Percentiles rank a stretch among this genome's conserved stretches.
Evolutionary conservation across 1,140 invertebrate species (phyloP).

Genomic region (Diorhabda carinulata): DNA sequence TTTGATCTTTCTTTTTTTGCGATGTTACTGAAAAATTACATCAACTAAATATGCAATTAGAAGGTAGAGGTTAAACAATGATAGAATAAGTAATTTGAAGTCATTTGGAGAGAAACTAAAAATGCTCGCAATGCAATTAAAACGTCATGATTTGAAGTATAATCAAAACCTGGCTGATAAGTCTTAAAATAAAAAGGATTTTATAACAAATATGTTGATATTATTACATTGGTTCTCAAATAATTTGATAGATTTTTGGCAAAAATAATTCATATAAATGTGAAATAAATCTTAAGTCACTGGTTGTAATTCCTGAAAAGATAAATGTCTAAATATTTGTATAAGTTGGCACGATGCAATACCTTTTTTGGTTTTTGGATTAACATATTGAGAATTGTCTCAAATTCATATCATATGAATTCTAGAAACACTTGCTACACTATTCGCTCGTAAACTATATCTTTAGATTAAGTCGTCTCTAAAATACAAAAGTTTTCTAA

Average conservation of each 20-base stretch:
- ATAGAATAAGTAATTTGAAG: neutral
- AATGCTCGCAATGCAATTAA: neutral
- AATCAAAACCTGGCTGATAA: neutral
- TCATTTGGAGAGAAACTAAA: neutral
- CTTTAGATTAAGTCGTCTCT: too few species aligned
- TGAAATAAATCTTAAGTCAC: too few species aligned
- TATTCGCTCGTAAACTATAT: too few species aligned
- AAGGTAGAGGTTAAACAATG: neutral
- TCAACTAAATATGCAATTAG: neutral
- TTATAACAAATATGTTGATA: neutral
- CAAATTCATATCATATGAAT: too few species aligned
- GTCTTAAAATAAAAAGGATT: neutral
- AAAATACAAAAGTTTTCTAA: too few species aligned
- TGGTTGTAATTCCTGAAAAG: too few species aligned
- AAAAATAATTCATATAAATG: too few species aligned
- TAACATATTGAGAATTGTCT: too few species aligned
- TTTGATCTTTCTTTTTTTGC: neutral
- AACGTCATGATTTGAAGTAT: neutral
- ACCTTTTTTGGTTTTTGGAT: too few species aligned
- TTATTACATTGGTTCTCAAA: neutral
- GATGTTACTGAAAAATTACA: neutral
- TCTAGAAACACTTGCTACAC: too few species aligned
- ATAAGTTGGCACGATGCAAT: too few species aligned
- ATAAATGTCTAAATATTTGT: too few species aligned
- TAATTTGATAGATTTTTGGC: neutral